A percentile compares a stretch with the other conserved stretches of the same genome.
phyloP scores from a whole-genome alignment of 1,140 invertebrate genomes.

The Apolygus lucorum region DNA sequence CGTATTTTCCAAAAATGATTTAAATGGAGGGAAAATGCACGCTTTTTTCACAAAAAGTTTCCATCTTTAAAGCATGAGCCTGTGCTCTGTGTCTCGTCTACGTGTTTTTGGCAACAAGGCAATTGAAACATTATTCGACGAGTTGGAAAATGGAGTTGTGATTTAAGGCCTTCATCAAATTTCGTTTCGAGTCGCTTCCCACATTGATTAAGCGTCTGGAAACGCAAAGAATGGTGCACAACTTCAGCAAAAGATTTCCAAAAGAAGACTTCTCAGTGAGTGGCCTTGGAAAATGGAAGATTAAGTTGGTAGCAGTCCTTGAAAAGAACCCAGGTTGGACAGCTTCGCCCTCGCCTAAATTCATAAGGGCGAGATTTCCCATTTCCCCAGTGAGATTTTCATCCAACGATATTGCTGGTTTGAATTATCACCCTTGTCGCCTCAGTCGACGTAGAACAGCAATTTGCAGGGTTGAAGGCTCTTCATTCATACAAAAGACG shows the following conservation, averaged over 20 bases:
- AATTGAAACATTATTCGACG: neutral
- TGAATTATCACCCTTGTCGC: neutral
- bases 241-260: neutral
- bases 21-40: neutral
- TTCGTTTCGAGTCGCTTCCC: neutral
- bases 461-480: neutral
- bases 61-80: neutral
- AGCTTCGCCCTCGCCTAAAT: neutral
- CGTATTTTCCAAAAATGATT: neutral
- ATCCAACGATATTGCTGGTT: neutral
- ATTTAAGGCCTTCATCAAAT: neutral
- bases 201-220: neutral
- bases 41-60: neutral
- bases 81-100: neutral
- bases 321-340: neutral
- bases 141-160: neutral
- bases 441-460: neutral
- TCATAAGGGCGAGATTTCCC: neutral
- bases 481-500: neutral
- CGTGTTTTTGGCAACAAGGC: neutral
- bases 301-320: neutral
- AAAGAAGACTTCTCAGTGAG: neutral
- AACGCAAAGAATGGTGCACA: neutral
- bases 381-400: neutral
- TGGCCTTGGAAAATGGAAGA: neutral